These are phyloP conservation scores for Tricholauxania praeusta DNA, from an alignment of 2,888 invertebrate genomes.

Conservation along the genomic window DNA sequence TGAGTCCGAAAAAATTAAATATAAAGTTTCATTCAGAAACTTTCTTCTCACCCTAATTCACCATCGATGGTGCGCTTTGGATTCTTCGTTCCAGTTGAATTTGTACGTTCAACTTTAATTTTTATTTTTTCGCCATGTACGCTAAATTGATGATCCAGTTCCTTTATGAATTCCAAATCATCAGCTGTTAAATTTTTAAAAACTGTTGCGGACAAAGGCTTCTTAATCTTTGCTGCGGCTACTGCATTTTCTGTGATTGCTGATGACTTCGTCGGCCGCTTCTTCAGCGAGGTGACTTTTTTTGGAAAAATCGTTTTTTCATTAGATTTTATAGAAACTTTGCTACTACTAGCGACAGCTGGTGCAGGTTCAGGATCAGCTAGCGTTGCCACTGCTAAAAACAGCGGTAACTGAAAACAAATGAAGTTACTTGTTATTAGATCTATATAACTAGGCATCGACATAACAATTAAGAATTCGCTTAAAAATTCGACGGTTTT, in stretches of 20 bases:
- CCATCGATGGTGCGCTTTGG: constrained; percentile 80
- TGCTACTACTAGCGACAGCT: constrained; percentile 1
- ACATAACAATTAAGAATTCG: background rate
- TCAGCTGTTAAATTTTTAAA: constrained; percentile 63
- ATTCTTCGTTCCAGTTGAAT: constrained; percentile 58
- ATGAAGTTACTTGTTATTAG: background rate
- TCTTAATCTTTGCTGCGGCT: constrained; percentile 9
- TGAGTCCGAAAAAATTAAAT: too few relatives aligned
- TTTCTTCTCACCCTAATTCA: constrained; percentile 74
- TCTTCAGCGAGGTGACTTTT: constrained; percentile 62
- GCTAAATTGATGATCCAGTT: constrained; percentile 67
- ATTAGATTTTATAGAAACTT: constrained; percentile 41
- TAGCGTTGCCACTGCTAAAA: constrained; percentile 42
- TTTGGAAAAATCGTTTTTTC: constrained; percentile 59
- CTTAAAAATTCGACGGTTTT: too few relatives aligned
- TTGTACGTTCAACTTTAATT: constrained; percentile 65
- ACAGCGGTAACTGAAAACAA: constrained; percentile 47
- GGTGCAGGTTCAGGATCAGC: constrained; percentile 37
- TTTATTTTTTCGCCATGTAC: constrained; percentile 65
- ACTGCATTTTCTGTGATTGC: constrained; percentile 31
- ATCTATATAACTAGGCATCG: too few relatives aligned
- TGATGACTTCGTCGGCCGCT: constrained; percentile 58
- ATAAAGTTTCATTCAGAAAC: too few relatives aligned
- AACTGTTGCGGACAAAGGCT: constrained; percentile 33
- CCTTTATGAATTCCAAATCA: constrained; percentile 66